Evolutionary conservation across 2,888 invertebrate genomes (phyloP).

Genomic region (Quadroppia sp.): DNA sequence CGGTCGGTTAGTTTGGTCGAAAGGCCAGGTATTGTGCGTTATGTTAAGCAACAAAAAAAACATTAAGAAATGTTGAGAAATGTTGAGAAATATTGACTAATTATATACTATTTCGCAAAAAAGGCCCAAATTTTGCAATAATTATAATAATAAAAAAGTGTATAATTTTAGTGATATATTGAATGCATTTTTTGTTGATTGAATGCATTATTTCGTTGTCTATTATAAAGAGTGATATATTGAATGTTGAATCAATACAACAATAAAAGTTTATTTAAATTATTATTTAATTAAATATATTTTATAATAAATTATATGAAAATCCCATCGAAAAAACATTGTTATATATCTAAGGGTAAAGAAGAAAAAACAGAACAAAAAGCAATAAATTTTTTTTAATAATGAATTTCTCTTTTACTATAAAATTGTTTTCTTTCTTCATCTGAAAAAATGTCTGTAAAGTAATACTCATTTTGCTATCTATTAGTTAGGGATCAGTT

Average conservation of each 20-base stretch:
- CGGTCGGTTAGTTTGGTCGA: background rate
- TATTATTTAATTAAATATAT: background rate
- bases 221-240: slow-evolving; percentile 14
- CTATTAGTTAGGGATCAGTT: background rate
- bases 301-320: background rate
- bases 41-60: too few species aligned
- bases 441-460: background rate
- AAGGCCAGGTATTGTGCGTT: background rate
- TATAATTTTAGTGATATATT: background rate
- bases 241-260: slow-evolving; percentile 14
- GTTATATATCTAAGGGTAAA: too few species aligned
- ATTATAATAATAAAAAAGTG: too few species aligned
- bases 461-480: background rate
- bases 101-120: too few species aligned
- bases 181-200: background rate
- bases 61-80: too few species aligned
- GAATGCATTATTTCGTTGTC: background rate
- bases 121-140: too few species aligned
- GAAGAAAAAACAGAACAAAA: too few species aligned
- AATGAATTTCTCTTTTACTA: too few species aligned
- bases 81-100: too few species aligned
- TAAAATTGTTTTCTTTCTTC: too few species aligned
- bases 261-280: background rate
- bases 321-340: too few species aligned
- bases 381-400: too few species aligned